Conservation (phyloP, 2,113 vertebrate genomes). For the Pangasianodon gigas region DNA sequence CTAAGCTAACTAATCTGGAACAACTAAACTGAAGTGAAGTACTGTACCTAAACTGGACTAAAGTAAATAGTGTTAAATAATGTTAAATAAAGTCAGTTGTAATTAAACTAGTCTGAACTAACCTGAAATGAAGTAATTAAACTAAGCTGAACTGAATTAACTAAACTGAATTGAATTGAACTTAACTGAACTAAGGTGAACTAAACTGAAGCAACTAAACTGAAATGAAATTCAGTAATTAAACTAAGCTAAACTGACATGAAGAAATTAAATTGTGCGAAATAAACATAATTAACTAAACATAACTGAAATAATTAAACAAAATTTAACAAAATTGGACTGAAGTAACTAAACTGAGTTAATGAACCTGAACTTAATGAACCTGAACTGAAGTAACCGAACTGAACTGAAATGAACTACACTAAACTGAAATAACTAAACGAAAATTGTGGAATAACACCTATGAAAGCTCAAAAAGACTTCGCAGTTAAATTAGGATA, state of each 20-base stretch:
- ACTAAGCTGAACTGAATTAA: background rate
- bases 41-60: too few relatives aligned
- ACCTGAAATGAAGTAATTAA: too few relatives aligned
- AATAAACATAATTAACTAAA: background rate
- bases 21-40: background rate
- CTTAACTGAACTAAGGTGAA: background rate
- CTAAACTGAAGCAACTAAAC: background rate
- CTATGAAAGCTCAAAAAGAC: background rate
- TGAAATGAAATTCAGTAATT: background rate
- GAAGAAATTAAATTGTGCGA: background rate
- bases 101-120: too few relatives aligned
- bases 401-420: background rate
- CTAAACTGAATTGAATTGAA: background rate
- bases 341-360: background rate
- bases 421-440: background rate
- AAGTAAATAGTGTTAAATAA: too few relatives aligned
- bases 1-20: too few relatives aligned
- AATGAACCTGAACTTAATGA: background rate
- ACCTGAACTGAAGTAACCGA: background rate
- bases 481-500: conserved; percentile 78
- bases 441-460: background rate
- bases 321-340: background rate
- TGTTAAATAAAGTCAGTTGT: too few relatives aligned
- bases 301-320: background rate
- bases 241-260: background rate